These are phyloP conservation scores for Drosophila nigricruria DNA, from an alignment of 2,888 invertebrate genomes.

Conservation along the genomic window DNA sequence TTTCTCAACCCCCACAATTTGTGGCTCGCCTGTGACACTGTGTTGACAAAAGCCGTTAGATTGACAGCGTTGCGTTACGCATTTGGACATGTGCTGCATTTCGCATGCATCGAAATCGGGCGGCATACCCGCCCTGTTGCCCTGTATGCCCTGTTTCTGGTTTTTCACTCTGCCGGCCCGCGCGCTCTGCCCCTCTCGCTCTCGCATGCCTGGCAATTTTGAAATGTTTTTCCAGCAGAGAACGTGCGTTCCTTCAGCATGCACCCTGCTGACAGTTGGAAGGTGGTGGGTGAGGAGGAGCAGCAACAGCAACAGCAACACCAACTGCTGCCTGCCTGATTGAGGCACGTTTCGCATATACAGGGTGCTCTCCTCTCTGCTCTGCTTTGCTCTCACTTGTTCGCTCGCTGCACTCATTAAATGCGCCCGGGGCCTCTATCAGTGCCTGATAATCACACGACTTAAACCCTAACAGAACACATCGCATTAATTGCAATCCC, in stretches of 20 bases:
- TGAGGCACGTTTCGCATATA: slow-evolving; percentile 61
- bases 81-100: slow-evolving; percentile 70
- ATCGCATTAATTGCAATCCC: slow-evolving; percentile 66
- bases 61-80: slow-evolving; percentile 53
- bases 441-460: slow-evolving; percentile 57
- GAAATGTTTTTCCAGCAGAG: slow-evolving; percentile 43
- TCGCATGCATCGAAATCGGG: slow-evolving; percentile 51
- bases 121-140: slow-evolving; percentile 12
- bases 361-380: slow-evolving; percentile 47
- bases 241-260: slow-evolving; percentile 50
- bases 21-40: neutral
- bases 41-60: slow-evolving; percentile 63
- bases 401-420: slow-evolving; percentile 48
- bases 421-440: slow-evolving; percentile 42
- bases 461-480: slow-evolving; percentile 34
- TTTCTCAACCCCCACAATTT: slow-evolving; percentile 46
- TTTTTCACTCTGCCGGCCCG: slow-evolving; percentile 44
- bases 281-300: slow-evolving; percentile 41
- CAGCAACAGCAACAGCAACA: neutral
- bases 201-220: slow-evolving; percentile 27
- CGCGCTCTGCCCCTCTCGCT: slow-evolving; percentile 21
- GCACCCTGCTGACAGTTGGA: slow-evolving; percentile 65
- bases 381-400: neutral
- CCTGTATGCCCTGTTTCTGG: slow-evolving; percentile 47
- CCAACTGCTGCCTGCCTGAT: slow-evolving; percentile 13